Evolutionary conservation across 2,888 invertebrate species (phyloP).

Genomic region (Elysia crispata): DNA sequence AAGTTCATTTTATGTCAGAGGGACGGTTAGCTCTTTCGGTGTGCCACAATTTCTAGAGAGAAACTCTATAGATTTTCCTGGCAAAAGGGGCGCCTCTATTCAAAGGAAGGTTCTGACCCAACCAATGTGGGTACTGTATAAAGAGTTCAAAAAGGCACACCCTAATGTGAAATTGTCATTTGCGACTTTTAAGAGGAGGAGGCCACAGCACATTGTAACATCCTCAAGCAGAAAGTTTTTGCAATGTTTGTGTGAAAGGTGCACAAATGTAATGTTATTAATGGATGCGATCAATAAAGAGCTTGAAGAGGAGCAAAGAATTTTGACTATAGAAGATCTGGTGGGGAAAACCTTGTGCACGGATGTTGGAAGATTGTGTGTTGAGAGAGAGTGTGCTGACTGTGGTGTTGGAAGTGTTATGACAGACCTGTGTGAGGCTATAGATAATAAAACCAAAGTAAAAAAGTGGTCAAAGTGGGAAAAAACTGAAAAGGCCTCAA

Average conservation of each 20-base stretch:
- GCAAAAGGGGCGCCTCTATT: no score
- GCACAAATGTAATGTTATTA: not conserved
- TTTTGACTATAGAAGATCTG: no score
- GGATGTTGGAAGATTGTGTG: not conserved
- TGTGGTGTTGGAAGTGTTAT: not conserved
- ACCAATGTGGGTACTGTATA: no score
- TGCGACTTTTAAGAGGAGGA: not conserved
- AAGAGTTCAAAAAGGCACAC: not conserved
- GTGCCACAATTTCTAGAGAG: no score
- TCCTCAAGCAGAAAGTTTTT: not conserved
- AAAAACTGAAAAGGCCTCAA: not conserved
- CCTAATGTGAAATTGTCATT: constrained; percentile 2
- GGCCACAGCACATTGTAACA: not conserved
- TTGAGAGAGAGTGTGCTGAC: not conserved
- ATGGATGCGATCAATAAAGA: not conserved
- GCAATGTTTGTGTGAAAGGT: constrained; percentile 1
- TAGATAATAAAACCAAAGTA: not conserved
- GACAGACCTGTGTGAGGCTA: not conserved
- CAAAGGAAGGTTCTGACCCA: no score
- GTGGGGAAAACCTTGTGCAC: no score
- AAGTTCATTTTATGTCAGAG: no score
- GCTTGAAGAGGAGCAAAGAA: no score
- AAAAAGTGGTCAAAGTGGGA: not conserved
- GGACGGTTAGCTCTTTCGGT: no score
- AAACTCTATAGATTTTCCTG: no score